phyloP scores from a whole-genome alignment of 2,113 vertebrate genomes.

The Pelecanus crispus region DNA sequence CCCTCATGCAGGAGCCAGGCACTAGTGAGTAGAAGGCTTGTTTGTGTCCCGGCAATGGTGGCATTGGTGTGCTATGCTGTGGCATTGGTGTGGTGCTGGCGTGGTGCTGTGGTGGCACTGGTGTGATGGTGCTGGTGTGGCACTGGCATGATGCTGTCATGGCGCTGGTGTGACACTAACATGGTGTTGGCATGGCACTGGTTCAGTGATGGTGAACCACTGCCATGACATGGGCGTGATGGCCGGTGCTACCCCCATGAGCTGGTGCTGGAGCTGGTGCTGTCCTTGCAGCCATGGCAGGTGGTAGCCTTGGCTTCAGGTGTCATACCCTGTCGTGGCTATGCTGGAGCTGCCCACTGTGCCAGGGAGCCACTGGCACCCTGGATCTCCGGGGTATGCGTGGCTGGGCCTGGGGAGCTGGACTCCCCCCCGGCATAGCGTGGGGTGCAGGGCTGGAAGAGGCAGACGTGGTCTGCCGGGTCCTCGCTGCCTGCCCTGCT shows the following conservation, averaged over 20 bases:
- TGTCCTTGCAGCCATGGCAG: background rate
- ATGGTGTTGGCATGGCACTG: rapidly evolving
- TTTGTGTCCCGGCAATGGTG: background rate
- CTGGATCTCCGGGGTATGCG: rapidly evolving
- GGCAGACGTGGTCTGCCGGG: background rate
- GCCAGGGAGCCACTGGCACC: background rate
- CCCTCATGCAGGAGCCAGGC: background rate
- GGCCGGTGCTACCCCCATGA: background rate
- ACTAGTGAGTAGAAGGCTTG: background rate
- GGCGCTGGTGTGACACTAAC: background rate
- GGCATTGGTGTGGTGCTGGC: background rate
- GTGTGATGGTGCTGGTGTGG: background rate
- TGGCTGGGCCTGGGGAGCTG: background rate
- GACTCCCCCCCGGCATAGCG: too few relatives aligned
- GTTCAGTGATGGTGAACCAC: background rate
- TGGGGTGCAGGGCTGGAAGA: background rate
- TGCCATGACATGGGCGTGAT: background rate
- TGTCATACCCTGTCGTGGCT: rapidly evolving
- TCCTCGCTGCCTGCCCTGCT: background rate
- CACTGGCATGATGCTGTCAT: background rate
- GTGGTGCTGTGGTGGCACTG: background rate
- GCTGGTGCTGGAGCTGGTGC: background rate
- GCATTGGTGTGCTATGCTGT: background rate
- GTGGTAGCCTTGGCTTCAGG: background rate
- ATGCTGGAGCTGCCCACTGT: background rate